Conservation (phyloP, 2,888 invertebrate species). For the Osedax fenrisi region DNA sequence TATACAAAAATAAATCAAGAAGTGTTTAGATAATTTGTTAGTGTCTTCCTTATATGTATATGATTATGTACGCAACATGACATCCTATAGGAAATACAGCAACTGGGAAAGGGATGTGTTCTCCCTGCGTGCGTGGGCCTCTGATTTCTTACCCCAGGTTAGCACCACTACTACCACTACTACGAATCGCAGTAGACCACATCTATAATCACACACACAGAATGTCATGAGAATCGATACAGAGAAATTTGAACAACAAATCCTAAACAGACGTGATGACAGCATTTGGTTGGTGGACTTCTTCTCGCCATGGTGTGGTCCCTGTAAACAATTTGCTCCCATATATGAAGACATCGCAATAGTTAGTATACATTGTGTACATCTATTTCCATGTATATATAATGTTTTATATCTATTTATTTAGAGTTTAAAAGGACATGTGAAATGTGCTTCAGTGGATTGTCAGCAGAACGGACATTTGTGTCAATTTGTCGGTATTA, state of each 20-base stretch:
- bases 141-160: background rate
- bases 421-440: background rate
- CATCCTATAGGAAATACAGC: background rate
- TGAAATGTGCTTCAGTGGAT: background rate
- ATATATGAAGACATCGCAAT: conserved; percentile 59
- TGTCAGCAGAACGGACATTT: background rate
- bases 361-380: conserved; percentile 53
- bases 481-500: background rate
- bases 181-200: too few relatives aligned
- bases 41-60: too few relatives aligned
- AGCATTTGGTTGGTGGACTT: conserved; percentile 54
- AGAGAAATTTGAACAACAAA: background rate
- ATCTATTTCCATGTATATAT: too few relatives aligned
- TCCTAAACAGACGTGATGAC: conserved; percentile 42
- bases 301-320: conserved; percentile 52
- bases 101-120: background rate
- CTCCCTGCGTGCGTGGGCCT: background rate
- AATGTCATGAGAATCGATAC: background rate
- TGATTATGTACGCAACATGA: too few relatives aligned
- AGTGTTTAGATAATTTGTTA: too few relatives aligned
- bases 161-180: too few relatives aligned
- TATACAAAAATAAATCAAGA: too few relatives aligned
- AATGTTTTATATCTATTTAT: too few relatives aligned
- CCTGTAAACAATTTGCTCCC: conserved; percentile 60
- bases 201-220: background rate